Conservation (phyloP, 2,888 invertebrate species). For the Cataglyphis rosenhaueri region DNA sequence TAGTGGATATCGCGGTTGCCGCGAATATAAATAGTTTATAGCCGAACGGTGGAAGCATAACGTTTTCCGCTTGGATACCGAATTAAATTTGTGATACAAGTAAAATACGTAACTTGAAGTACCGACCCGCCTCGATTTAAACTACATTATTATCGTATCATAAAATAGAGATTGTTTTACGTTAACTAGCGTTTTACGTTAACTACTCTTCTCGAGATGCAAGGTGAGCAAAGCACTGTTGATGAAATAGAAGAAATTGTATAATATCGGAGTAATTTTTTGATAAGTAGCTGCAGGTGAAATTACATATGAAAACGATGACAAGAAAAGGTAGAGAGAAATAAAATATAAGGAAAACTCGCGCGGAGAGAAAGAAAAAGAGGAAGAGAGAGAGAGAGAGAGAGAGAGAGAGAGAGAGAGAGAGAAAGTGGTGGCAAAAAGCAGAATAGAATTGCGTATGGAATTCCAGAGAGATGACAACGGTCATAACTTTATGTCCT, state of each 20-base stretch:
- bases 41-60: not conserved
- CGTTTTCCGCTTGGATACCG: not conserved
- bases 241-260: slow-evolving; percentile 6
- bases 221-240: not conserved
- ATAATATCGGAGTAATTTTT: slow-evolving; percentile 27
- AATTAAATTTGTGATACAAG: not conserved
- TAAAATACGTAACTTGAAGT: not conserved
- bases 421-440: slow-evolving; percentile 16
- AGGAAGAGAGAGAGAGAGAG: not conserved
- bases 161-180: not conserved
- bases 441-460: slow-evolving; percentile 17
- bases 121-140: not conserved
- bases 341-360: not conserved
- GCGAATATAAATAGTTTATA: slow-evolving; percentile 42
- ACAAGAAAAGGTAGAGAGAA: not conserved
- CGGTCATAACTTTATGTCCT: slow-evolving; percentile 71
- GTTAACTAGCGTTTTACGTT: not conserved
- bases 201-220: not conserved
- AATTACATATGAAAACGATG: slow-evolving; percentile 10
- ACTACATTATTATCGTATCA: not conserved
- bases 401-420: not conserved
- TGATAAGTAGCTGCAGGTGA: not conserved
- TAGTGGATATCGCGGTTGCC: slow-evolving; percentile 41
- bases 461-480: slow-evolving; percentile 59
- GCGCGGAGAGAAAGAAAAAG: not conserved